Percentiles rank a stretch among this genome's conserved stretches.
phyloP scores from a whole-genome alignment of 2,113 vertebrate species.

The Castor canadensis region DNA sequence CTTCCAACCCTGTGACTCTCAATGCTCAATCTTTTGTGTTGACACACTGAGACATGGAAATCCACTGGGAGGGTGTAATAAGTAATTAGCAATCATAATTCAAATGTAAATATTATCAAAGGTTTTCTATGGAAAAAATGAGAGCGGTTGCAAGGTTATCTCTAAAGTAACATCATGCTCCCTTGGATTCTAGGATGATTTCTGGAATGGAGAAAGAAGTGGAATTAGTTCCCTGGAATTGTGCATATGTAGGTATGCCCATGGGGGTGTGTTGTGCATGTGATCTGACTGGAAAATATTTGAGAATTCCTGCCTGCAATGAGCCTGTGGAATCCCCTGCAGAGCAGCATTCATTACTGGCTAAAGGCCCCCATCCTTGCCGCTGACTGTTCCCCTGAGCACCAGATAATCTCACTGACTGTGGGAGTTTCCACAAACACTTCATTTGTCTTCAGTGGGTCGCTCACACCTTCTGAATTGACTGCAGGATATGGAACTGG shows the following conservation, averaged over 20 bases:
- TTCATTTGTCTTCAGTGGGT: constrained; percentile 83
- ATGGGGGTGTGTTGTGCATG: not conserved
- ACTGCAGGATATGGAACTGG: constrained; percentile 80
- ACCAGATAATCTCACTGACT: constrained; percentile 63
- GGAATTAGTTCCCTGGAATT: not conserved
- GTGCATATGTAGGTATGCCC: not conserved
- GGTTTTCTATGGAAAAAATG: not conserved
- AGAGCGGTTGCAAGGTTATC: not conserved
- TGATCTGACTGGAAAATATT: not conserved
- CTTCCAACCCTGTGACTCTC: not conserved
- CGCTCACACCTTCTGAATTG: constrained; percentile 78
- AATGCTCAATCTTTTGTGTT: not conserved
- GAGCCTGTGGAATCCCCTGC: not conserved
- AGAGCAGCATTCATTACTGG: not conserved
- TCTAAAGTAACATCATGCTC: not conserved
- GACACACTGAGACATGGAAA: not conserved
- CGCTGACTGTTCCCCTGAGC: not conserved
- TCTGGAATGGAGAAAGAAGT: not conserved
- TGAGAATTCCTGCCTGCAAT: not conserved
- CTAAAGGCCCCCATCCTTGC: not conserved
- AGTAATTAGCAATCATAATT: constrained; percentile 5
- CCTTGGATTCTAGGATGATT: not conserved
- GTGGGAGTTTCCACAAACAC: constrained; percentile 78
- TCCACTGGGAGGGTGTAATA: not conserved
- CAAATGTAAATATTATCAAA: not conserved